Evolutionary conservation across 64 coral and sea anemone genomes (phyloP), one percentile per base, ranked within the genome.

Genomic region (Porites lutea): DNA sequence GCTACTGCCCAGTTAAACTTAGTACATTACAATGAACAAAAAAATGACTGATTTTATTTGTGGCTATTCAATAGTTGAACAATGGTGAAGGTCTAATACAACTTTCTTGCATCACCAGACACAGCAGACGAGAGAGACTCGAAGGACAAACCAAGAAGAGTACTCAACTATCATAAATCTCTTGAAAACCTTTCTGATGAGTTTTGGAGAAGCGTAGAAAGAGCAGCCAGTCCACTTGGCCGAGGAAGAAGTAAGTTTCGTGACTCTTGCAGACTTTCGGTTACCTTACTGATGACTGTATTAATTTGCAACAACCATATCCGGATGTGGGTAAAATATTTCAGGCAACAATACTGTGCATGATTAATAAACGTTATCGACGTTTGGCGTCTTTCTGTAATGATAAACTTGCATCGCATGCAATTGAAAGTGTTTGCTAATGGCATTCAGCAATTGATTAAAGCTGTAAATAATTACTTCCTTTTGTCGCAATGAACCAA

Each of bases 181-280:
- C 60, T 93, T 3, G 91, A 93, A 4, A 93, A 93, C 74, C 79
- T 93, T 2, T 74, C 83, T 5, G 91, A 93, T 15, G 82, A 93
- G 61, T 93, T 93, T 59, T 93, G 91, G 91, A 86, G 76, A 57
- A 93, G 91, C 52, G 91, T 93, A 2, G 68, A 87, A 59, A 74
- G 74, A 75, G 69, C 73, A 8, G 45, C 73, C 16, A 88, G 86
- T 60, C 86, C 69, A 59, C 52, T 73, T 43, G 71, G 86, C 57
- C 71, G 86, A 75, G 48, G 65, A 20, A 8, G 52, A 91, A 64
- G 89, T 91, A 51, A 91, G 89, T 75, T 45, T 83, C 53, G 62
- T 80, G 63, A 79, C 76, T 71, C 55, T 5, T 77, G 14, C 45
- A 19, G 12, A 43, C 8, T 65, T 67, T 51, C 45, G 70, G 21